A percentile compares a stretch with the other conserved stretches of the same genome.
Evolutionary conservation across 2,888 invertebrate genomes (phyloP).

Genomic region (Biston stratarius): DNA sequence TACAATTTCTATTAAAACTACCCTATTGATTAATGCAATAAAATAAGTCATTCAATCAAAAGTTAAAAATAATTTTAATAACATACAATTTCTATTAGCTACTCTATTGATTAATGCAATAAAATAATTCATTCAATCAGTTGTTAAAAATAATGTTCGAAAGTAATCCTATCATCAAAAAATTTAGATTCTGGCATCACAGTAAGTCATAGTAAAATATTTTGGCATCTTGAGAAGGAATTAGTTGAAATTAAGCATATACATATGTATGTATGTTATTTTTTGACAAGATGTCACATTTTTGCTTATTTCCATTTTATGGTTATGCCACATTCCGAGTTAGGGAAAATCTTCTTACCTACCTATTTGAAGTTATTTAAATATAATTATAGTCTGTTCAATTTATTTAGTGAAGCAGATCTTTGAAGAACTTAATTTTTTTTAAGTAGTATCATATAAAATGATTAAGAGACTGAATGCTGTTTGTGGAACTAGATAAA

Average conservation of each 20-base stretch:
- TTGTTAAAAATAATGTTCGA: not conserved
- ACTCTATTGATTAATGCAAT: not conserved
- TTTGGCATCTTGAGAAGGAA: not conserved
- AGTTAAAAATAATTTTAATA: not conserved
- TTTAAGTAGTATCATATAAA: not conserved
- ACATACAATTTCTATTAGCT: not conserved
- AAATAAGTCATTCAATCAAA: not conserved
- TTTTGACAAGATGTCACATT: not conserved
- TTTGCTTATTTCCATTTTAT: not conserved
- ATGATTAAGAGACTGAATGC: not conserved
- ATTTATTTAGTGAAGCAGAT: not conserved
- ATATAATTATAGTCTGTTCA: not conserved
- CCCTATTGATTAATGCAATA: not conserved
- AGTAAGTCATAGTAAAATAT: not conserved
- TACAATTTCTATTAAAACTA: not conserved
- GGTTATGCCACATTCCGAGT: slow-evolving; percentile 48
- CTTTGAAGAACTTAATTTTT: not conserved
- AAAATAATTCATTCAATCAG: not conserved
- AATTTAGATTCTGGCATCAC: not conserved
- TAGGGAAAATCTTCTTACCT: slow-evolving; percentile 15
- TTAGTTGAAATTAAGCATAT: not conserved
- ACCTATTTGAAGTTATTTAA: not conserved
- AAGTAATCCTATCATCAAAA: no score
- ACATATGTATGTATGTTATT: no score
- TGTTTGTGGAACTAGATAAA: not conserved